Evolutionary conservation across 2,888 invertebrate species (phyloP).

Genomic region (Lycocerus yunnanus): DNA sequence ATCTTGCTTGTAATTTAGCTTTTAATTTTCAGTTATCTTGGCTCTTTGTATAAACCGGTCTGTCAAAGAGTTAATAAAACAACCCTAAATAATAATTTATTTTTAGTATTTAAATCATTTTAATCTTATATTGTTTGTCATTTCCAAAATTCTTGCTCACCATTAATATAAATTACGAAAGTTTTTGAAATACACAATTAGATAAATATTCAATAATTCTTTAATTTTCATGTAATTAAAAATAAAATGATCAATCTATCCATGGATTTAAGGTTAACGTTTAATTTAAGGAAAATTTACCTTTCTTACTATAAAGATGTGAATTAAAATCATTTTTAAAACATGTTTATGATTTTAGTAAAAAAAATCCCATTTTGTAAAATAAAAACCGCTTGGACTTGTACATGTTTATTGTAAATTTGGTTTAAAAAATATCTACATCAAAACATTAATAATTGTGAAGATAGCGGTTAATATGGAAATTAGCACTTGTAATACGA

Average conservation of each 20-base stretch:
- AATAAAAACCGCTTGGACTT: neutral
- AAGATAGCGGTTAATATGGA: no score
- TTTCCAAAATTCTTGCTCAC: neutral
- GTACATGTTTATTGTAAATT: neutral
- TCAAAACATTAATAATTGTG: no score
- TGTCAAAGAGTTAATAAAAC: conserved; percentile 23
- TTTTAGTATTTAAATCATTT: neutral
- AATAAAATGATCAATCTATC: neutral
- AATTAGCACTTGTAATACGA: neutral
- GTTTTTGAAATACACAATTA: neutral
- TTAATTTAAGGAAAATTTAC: no score
- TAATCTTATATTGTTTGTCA: neutral
- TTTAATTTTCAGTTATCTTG: conserved; percentile 22
- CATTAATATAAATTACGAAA: neutral
- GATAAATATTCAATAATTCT: neutral
- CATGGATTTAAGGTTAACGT: no score
- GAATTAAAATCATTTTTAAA: no score
- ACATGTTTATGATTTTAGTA: no score
- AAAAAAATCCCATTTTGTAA: neutral
- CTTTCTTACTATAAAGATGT: no score
- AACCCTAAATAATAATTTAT: conserved; percentile 14
- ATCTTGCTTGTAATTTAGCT: conserved; percentile 14
- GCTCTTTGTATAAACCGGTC: conserved; percentile 10
- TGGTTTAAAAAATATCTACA: neutral
- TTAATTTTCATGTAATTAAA: neutral